A percentile compares a stretch with the other conserved stretches of the same genome.
Conservation (phyloP, 2,113 vertebrate genomes). For the Sturnira hondurensis region DNA sequence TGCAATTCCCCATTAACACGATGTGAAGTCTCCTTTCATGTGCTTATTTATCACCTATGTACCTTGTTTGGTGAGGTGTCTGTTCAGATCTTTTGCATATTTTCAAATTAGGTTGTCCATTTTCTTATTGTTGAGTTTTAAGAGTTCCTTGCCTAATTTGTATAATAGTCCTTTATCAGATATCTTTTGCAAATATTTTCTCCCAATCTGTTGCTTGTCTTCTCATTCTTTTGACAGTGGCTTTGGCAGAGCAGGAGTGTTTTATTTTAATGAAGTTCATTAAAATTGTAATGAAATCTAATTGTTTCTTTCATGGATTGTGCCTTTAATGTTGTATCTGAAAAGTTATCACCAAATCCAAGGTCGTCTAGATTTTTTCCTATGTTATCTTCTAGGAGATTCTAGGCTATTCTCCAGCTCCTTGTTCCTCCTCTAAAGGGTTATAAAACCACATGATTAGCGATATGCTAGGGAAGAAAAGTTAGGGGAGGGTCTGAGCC, state of each 20-base stretch:
- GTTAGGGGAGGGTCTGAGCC: too few species aligned
- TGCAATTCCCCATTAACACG: not conserved
- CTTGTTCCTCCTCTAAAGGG: too few species aligned
- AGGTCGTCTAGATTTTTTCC: not conserved
- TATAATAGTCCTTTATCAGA: not conserved
- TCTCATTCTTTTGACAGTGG: not conserved
- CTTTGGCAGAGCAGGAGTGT: not conserved
- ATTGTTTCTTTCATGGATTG: not conserved
- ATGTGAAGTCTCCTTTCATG: not conserved
- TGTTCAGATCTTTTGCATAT: not conserved
- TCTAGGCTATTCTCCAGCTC: not conserved
- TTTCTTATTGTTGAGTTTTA: not conserved
- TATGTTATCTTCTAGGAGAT: not conserved
- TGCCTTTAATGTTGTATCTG: not conserved
- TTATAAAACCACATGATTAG: too few species aligned
- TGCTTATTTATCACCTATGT: not conserved
- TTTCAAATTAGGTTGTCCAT: not conserved
- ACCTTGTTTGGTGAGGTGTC: not conserved
- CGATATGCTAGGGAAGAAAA: too few species aligned
- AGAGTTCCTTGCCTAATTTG: not conserved
- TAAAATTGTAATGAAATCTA: not conserved
- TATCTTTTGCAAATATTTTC: not conserved
- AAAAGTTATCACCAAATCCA: not conserved
- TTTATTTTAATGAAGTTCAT: not conserved
- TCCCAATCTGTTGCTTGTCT: not conserved